phyloP scores from a whole-genome alignment of 2,888 invertebrate species.

The Acronicta alni region DNA sequence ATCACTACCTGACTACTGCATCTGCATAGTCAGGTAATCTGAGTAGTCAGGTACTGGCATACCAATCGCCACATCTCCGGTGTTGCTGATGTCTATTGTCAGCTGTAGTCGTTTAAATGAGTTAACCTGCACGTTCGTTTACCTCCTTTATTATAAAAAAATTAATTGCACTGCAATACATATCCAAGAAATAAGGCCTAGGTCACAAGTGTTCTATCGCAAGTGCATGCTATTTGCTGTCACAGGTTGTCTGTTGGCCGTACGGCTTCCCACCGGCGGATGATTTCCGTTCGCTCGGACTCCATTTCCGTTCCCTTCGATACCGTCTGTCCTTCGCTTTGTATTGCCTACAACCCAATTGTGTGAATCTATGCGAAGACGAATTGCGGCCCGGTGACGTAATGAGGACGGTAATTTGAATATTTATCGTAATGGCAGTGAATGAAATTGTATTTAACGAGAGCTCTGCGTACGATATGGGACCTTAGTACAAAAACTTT shows the following conservation, averaged over 20 bases:
- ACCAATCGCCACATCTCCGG: too few relatives aligned
- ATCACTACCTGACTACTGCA: too few relatives aligned
- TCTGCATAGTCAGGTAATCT: too few relatives aligned
- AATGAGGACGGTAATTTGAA: conserved; percentile 8
- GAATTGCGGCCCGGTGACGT: conserved; percentile 7
- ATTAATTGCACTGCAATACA: background rate
- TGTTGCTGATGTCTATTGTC: background rate
- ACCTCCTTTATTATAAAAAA: background rate
- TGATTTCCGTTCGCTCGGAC: conserved; percentile 67
- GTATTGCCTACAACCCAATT: conserved; percentile 42
- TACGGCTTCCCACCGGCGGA: conserved; percentile 57
- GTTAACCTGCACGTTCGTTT: background rate
- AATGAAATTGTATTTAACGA: too few relatives aligned
- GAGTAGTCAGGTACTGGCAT: too few relatives aligned
- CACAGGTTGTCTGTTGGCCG: conserved; percentile 41
- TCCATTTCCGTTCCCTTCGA: conserved; percentile 66
- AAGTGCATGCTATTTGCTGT: conserved; percentile 41
- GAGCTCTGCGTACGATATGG: too few relatives aligned
- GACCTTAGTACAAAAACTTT: too few relatives aligned
- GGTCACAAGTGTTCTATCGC: conserved; percentile 18
- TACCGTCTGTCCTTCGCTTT: conserved; percentile 35
- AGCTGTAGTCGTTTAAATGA: background rate
- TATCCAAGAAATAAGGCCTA: conserved; percentile 28
- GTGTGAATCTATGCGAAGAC: conserved; percentile 26
- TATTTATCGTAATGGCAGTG: background rate